Base-by-base conservation (phyloP, 2,888 invertebrate genomes). In the Agrochola macilenta region DNA sequence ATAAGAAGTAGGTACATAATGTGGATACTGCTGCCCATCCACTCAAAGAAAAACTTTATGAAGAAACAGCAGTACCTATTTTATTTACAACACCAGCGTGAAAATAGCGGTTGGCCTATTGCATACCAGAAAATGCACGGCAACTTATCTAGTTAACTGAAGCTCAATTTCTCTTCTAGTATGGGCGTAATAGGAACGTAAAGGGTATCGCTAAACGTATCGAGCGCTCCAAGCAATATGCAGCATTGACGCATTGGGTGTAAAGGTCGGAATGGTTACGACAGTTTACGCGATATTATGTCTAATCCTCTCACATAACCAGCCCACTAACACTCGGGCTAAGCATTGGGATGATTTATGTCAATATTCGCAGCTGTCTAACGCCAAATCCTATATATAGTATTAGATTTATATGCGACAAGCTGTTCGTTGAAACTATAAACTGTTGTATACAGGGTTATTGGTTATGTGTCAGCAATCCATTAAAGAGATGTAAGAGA, bases 311-410 rank as follows among this genome's bases (percentile, higher is more conserved):
- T 63, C 65, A 76, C 83, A 78, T 79, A 88, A 83, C 79, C 69
- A 78, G 74, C 78, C 78, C 76, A 80, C 75, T 79, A 84, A 84
- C 76, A 79, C 77, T 72, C 74, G 66, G 63, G 69, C 73, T 83
- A 76, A 76, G 73, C 71, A 79, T 77, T 75, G 65, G 60, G 43
- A 78, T 88, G 84, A 84, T 84, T 87, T 79, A 88, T 88, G 79
- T 75, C 84, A 86, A 84, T 86, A 88, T 79, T 79, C 76, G 58
- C 77, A 83, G 79, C 80, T 78, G 79, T 81, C 72, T 79, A 52
- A 74, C 35, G 39, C 69, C 60, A 52, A 65, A 82, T 35, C 43
- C 81, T 63, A 54, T 74, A 65, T 17, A 57, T 60, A 52, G 14
- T 69, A 63, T 49, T 54, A 69, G 66, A 81, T 81, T 78, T 81